Conservation (phyloP, 2,113 vertebrate species). For the Sialia sialis region DNA sequence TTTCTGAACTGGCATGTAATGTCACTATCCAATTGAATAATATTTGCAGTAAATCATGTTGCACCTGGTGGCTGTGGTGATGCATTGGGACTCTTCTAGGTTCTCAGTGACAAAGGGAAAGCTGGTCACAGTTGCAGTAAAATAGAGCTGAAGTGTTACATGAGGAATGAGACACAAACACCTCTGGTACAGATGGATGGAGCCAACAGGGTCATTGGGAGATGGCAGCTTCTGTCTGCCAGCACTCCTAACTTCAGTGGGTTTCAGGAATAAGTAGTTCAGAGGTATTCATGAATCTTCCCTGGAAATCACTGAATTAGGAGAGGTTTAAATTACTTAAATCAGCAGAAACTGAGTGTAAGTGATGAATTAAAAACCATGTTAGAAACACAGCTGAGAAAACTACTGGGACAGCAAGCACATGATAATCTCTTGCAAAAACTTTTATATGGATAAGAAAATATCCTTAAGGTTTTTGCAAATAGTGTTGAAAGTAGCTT, state of each 20-base stretch:
- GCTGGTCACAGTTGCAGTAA: not conserved
- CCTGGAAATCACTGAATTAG: not conserved
- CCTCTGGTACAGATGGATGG: not conserved
- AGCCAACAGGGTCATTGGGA: not conserved
- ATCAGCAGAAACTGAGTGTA: not conserved
- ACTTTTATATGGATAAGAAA: not conserved
- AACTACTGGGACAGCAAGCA: not conserved
- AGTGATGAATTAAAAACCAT: not conserved
- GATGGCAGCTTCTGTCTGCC: not conserved
- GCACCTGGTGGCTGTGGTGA: not conserved
- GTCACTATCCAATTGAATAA: not conserved
- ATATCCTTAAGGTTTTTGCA: not conserved
- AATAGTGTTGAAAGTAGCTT: not conserved
- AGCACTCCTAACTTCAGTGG: not conserved
- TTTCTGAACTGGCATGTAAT: not conserved
- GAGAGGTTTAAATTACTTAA: not conserved
- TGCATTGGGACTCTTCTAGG: not conserved
- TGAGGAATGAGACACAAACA: not conserved
- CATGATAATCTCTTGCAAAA: not conserved
- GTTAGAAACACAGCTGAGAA: not conserved
- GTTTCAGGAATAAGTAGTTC: not conserved
- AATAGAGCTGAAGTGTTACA: not conserved
- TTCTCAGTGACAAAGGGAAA: not conserved
- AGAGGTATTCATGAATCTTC: not conserved
- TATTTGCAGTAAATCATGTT: not conserved